A percentile compares a stretch with the other conserved stretches of the same genome.
These are phyloP conservation scores for Vultur gryphus DNA, from an alignment of 2,797 vertebrate genomes.

Conservation along the genomic window DNA sequence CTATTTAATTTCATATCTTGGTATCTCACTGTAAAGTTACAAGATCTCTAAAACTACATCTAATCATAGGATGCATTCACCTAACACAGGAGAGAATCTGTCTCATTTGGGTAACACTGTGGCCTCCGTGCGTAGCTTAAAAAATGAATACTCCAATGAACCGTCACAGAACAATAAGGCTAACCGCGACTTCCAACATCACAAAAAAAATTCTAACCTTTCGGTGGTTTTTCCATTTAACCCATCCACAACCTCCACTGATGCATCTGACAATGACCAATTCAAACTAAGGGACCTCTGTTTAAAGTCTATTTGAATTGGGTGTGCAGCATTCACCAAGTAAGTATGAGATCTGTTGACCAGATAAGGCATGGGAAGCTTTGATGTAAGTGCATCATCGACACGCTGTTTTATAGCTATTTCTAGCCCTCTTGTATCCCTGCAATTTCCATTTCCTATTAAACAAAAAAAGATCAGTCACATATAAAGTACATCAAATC, in stretches of 20 bases:
- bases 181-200: neutral
- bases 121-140: neutral
- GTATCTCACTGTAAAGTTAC: neutral
- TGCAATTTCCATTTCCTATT: slow-evolving; percentile 81
- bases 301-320: slow-evolving; percentile 1
- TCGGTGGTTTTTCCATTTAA: slow-evolving; percentile 82
- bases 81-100: neutral
- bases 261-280: slow-evolving; percentile 86
- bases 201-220: slow-evolving; percentile 73
- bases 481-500: neutral
- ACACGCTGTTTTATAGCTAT: slow-evolving; percentile 85
- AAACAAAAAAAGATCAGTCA: neutral
- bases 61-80: neutral
- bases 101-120: neutral
- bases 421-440: slow-evolving; percentile 82
- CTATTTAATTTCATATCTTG: neutral
- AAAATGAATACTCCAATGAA: accelerated
- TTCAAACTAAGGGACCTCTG: slow-evolving; percentile 80
- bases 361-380: slow-evolving; percentile 87
- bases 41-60: neutral
- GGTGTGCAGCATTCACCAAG: slow-evolving; percentile 76
- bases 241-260: slow-evolving; percentile 87
- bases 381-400: slow-evolving; percentile 81
- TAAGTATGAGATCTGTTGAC: slow-evolving; percentile 84
- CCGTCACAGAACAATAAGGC: neutral